These are phyloP conservation scores for Felis catus DNA, from an alignment of 2,113 vertebrate genomes.

Conservation along the genomic window F.catus_Fca126_mat1.0 CM031413.1:30313001-30313500, in stretches of 20 bases:
- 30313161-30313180: not conserved
- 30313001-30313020: not conserved
- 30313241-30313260: not conserved
- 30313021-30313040: not conserved
- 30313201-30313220: not conserved
- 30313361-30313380: rapidly evolving
- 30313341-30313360: not conserved
- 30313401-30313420: not conserved
- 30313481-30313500: not conserved
- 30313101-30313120: not conserved
- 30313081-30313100: not conserved
- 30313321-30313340: not conserved
- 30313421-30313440: not conserved
- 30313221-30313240: not conserved
- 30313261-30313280: not conserved
- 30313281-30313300: not conserved
- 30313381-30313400: not conserved
- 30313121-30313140: not conserved
- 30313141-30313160: not conserved
- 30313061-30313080: not conserved
- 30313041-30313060: not conserved
- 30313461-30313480: not conserved
- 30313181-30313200: not conserved
- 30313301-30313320: not conserved
- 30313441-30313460: not conserved